Evolutionary conservation across 2,888 invertebrate species (phyloP).

Genomic region (Tenthredo amoena): DNA sequence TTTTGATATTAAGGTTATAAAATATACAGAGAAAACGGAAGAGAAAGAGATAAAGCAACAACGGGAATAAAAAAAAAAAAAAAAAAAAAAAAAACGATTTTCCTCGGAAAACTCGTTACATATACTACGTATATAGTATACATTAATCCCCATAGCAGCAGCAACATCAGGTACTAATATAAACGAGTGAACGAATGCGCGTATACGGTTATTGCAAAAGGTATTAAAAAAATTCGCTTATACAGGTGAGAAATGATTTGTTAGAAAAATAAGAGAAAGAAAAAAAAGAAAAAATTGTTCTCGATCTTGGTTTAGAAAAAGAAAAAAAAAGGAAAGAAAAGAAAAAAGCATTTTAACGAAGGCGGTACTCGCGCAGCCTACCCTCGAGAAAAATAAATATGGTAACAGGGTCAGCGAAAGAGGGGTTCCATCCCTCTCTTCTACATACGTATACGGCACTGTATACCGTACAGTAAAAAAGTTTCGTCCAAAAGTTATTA

Average conservation of each 20-base stretch:
- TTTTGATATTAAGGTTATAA: conserved; percentile 1
- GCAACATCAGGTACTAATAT: neutral
- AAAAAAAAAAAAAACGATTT: neutral
- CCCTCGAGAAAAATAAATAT: neutral
- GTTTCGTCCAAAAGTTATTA: conserved; percentile 1
- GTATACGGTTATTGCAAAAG: neutral
- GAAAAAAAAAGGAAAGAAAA: neutral
- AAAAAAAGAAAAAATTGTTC: neutral
- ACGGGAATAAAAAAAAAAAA: neutral
- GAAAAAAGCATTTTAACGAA: neutral
- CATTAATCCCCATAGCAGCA: neutral
- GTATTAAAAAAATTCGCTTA: neutral
- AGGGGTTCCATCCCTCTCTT: neutral
- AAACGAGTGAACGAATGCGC: neutral
- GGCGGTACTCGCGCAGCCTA: neutral
- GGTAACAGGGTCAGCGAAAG: neutral
- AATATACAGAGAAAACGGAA: neutral
- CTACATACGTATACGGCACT: neutral
- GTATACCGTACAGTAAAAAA: neutral
- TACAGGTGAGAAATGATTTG: neutral
- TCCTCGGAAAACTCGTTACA: neutral
- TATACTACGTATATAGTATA: neutral
- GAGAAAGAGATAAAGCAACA: neutral
- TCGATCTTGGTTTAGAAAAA: neutral
- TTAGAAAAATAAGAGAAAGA: neutral